phyloP scores from a whole-genome alignment of 2,888 invertebrate species.

The Erebia epiphron region DNA sequence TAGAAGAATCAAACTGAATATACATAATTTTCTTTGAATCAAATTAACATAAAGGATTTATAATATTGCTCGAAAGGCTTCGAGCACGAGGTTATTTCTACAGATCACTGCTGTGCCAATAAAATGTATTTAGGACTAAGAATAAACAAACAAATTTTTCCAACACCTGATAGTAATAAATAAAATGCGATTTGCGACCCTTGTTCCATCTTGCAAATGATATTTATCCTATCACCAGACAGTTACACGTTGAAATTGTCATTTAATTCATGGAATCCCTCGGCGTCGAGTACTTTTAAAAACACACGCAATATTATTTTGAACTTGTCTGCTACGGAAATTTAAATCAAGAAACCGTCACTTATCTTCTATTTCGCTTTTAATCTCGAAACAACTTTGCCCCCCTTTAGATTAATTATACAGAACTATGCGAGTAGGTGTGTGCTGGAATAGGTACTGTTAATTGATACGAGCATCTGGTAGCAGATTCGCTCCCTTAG shows the following conservation, averaged over 20 bases:
- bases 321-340: background rate
- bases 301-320: constrained; percentile 41
- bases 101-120: background rate
- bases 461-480: no score
- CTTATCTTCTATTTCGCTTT: no score
- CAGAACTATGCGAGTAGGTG: no score
- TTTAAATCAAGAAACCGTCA: background rate
- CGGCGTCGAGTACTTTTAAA: constrained; percentile 44
- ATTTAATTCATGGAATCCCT: constrained; percentile 60
- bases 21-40: no score
- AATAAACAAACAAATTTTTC: background rate
- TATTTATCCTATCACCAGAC: constrained; percentile 55
- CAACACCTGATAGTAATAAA: constrained; percentile 5
- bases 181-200: constrained; percentile 11
- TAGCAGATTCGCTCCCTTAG: no score
- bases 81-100: background rate
- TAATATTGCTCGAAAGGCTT: no score
- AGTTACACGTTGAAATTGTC: constrained; percentile 56
- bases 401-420: no score
- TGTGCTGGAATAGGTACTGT: no score
- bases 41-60: no score
- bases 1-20: no score
- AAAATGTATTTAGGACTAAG: background rate
- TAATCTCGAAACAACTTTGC: no score
- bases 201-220: constrained; percentile 41